Percentiles rank a stretch among this genome's conserved stretches.
phyloP scores from a whole-genome alignment of 2,113 vertebrate genomes.

The Hippocampus guttulatus region DNA sequence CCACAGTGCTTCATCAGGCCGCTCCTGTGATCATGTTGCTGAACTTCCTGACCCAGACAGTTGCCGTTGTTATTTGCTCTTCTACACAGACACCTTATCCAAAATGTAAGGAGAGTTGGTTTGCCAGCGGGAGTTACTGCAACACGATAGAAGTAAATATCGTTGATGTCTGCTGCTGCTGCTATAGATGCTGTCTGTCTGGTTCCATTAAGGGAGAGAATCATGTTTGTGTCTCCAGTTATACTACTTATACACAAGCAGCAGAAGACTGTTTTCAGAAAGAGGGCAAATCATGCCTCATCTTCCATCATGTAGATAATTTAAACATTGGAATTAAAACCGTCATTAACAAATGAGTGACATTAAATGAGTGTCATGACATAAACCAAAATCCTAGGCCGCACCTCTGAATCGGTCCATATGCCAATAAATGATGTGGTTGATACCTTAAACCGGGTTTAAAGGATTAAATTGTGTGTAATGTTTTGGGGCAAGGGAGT shows the following conservation, averaged over 20 bases:
- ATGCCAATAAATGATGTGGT: no score
- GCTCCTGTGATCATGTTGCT: slow-evolving; percentile 35
- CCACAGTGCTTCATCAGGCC: slow-evolving; percentile 35
- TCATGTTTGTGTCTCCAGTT: slow-evolving; percentile 58
- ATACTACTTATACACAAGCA: slow-evolving; percentile 46
- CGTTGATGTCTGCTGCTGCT: slow-evolving; percentile 54
- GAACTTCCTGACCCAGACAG: slow-evolving; percentile 46
- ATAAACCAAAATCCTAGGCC: no score
- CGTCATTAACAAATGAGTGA: no score
- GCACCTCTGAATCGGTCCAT: no score
- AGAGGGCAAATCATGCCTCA: not conserved
- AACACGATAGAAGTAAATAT: slow-evolving; percentile 67
- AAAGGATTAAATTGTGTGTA: no score
- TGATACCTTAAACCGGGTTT: no score
- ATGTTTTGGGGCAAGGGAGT: no score
- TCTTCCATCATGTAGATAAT: not conserved
- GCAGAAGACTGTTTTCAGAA: not conserved
- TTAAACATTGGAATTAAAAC: no score
- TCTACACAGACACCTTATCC: slow-evolving; percentile 44
- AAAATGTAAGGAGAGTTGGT: slow-evolving; percentile 48
- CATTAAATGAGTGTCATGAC: no score
- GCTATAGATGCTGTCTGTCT: slow-evolving; percentile 60
- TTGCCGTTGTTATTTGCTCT: slow-evolving; percentile 60
- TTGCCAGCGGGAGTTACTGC: slow-evolving; percentile 60
- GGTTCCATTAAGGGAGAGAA: slow-evolving; percentile 62